Base-by-base conservation (phyloP, 2,888 invertebrate genomes). In the Caenorhabditis sp. region DNA sequence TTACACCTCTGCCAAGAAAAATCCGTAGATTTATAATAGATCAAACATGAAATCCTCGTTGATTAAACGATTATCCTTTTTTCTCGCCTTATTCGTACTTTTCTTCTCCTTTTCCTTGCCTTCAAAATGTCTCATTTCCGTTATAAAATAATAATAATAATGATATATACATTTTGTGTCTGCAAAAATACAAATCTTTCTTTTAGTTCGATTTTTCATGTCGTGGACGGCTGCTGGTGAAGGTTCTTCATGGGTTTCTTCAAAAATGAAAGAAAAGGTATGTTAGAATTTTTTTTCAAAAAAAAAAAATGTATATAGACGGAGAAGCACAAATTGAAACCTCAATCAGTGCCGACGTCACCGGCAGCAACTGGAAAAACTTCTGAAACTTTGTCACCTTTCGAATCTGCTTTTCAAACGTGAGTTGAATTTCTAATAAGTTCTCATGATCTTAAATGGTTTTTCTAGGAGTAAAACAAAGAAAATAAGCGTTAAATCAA, bases 281-380 rank as follows among this genome's bases (percentile, higher is more conserved):
- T 1, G 26, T 20, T n/a, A 31, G 20, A 10, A 14, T 23, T 43
- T 25, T 2, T 59, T 4, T 59, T 49, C 25, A 17, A 8, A 17
- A 59, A 25, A 21, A 14, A 56, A 69, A 31, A 59, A n/a, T 69
- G 60, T 54, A 64, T 58, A n/a, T 58, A 78, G 78, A 58, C 64
- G 2, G 76, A 73, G 21, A 76, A 71, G 59, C 76, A 76, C 57
- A 79, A 73, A 58, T 56, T 72, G 31, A 67, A 77, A 36, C 77
- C 80, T 17, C 71, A 71, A 54, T 82, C 82, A 10, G 76, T 79
- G n/a, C 82, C 82, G 12, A 82, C 82, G n/a, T 81, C 80, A 3
- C 82, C 82, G 17, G 79, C 82, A 2, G 53, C 71, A 23, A 61
- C 75, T 36, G 69, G 69, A 20, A 63, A 69, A 43, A 63, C 54